Evolutionary conservation across 2,113 vertebrate genomes (phyloP).

Genomic region (Rhea pennata): DNA sequence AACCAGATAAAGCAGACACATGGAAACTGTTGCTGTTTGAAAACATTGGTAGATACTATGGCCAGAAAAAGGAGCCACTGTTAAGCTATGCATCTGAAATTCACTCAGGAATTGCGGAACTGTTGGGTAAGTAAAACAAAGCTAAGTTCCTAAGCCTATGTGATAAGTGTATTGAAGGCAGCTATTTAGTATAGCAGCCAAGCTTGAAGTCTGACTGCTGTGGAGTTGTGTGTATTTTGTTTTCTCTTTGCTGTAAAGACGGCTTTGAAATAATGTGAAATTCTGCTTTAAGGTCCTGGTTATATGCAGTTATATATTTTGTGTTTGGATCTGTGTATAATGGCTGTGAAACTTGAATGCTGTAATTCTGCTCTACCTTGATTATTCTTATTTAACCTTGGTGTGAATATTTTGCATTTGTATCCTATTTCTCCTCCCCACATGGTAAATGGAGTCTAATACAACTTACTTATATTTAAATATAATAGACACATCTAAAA

Average conservation of each 20-base stretch:
- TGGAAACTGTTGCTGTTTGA: conserved; percentile 90
- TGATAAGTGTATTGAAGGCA: not conserved
- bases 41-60: conserved; percentile 86
- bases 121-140: conserved; percentile 84
- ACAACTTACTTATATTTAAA: not conserved
- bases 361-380: not conserved
- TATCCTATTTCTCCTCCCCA: not conserved
- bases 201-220: not conserved
- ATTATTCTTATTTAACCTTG: not conserved
- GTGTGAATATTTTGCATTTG: not conserved
- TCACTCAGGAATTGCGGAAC: conserved; percentile 91
- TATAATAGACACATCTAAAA: not conserved
- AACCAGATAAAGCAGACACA: conserved; percentile 76
- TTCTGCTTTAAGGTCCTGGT: not conserved
- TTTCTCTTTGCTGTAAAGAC: not conserved
- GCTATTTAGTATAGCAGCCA: not conserved
- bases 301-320: not conserved
- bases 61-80: conserved; percentile 84
- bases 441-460: not conserved
- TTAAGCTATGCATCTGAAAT: conserved; percentile 91
- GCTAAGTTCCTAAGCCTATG: not conserved
- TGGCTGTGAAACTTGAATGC: not conserved
- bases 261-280: not conserved
- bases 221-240: too few relatives aligned
- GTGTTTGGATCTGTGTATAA: not conserved